Conservation (phyloP, 2,113 vertebrate species). For the Pelvicachromis taeniatus region DNA sequence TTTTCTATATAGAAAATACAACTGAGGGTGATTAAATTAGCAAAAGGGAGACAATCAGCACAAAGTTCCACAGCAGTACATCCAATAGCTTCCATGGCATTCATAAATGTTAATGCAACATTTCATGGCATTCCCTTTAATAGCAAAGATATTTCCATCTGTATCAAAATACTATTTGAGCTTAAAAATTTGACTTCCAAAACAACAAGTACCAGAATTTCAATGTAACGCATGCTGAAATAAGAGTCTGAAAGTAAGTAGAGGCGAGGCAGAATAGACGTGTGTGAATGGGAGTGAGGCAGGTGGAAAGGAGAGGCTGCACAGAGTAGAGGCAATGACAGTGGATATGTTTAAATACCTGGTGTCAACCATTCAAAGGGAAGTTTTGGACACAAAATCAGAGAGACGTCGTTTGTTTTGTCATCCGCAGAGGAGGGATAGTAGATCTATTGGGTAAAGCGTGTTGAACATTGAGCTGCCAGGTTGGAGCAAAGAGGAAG, state of each 20-base stretch:
- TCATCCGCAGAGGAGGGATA: neutral
- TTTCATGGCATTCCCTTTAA: no score
- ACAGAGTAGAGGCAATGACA: neutral
- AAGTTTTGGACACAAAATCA: neutral
- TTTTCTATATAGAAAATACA: neutral
- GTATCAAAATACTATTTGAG: no score
- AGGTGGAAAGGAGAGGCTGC: neutral
- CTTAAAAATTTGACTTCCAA: neutral
- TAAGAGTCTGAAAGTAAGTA: neutral
- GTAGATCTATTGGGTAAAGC: neutral
- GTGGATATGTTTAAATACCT: neutral
- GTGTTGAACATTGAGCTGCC: neutral
- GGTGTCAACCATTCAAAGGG: neutral
- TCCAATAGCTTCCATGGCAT: neutral
- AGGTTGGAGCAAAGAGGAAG: neutral
- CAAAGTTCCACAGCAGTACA: rapidly evolving
- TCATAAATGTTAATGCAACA: no score
- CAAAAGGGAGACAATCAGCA: neutral
- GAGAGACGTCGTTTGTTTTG: neutral
- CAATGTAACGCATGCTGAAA: neutral
- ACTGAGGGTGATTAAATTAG: neutral
- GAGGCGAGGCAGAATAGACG: neutral
- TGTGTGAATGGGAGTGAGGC: neutral
- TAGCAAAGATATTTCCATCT: no score
- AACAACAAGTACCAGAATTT: neutral